Conservation (phyloP, 2,797 vertebrate species). For the Limnodromus scolopaceus region DNA sequence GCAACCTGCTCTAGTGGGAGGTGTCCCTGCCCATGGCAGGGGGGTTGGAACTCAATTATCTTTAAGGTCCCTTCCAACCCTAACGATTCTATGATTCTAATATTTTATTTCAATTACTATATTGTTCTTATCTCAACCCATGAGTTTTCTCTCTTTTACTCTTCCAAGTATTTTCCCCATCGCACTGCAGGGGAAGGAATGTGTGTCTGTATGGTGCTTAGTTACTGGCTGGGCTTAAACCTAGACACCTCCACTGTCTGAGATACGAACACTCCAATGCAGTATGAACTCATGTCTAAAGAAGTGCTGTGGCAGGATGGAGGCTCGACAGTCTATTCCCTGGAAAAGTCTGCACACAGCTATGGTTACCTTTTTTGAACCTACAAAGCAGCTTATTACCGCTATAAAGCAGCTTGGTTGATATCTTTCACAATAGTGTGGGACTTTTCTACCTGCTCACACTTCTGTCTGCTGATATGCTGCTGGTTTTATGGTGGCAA, state of each 20-base stretch:
- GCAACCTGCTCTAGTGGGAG: no score
- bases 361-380: not conserved
- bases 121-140: not conserved
- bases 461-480: not conserved
- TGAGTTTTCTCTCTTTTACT: not conserved
- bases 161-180: not conserved
- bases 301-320: fast-evolving
- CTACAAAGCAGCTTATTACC: fast-evolving
- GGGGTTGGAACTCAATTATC: no score
- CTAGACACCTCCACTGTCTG: not conserved
- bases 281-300: not conserved
- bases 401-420: not conserved
- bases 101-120: no score
- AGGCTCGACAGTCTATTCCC: not conserved
- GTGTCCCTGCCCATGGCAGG: no score
- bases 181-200: not conserved
- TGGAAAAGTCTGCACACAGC: not conserved
- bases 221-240: not conserved
- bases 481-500: no score
- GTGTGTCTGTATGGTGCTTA: not conserved
- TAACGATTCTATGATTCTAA: no score
- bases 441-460: not conserved
- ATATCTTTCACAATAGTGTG: not conserved
- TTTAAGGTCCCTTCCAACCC: no score
- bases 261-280: not conserved